Evolutionary conservation across 2,113 vertebrate genomes (phyloP).

Genomic region (Halcyon senegalensis): DNA sequence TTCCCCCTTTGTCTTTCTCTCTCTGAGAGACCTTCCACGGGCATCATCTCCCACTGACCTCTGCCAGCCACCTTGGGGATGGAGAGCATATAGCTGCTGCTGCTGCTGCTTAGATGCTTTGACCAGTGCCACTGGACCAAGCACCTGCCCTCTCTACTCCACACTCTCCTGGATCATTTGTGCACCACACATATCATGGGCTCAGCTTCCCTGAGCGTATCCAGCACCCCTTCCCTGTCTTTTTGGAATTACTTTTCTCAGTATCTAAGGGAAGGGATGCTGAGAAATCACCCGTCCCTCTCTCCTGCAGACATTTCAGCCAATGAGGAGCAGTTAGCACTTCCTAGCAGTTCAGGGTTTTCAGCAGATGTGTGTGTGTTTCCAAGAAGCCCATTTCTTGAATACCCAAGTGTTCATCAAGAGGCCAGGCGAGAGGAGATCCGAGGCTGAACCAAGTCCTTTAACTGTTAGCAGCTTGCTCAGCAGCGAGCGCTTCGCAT

Average conservation of each 20-base stretch:
- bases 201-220: background rate
- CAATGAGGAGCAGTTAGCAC: background rate
- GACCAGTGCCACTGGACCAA: background rate
- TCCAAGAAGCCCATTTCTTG: background rate
- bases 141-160: background rate
- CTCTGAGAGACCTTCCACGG: background rate
- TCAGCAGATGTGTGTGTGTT: background rate
- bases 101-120: background rate
- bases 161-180: background rate
- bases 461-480: background rate
- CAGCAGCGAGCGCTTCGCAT: background rate
- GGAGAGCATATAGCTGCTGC: background rate
- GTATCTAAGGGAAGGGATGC: background rate
- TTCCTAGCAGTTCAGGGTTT: background rate
- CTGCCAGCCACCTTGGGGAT: background rate
- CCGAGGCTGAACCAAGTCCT: background rate
- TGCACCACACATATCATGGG: background rate
- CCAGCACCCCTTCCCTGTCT: background rate
- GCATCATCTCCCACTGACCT: background rate
- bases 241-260: background rate
- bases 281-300: background rate
- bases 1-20: background rate
- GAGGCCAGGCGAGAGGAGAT: background rate
- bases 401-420: background rate
- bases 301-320: background rate